phyloP scores from a whole-genome alignment of 2,113 vertebrate genomes.

The Pithys albifrons region DNA sequence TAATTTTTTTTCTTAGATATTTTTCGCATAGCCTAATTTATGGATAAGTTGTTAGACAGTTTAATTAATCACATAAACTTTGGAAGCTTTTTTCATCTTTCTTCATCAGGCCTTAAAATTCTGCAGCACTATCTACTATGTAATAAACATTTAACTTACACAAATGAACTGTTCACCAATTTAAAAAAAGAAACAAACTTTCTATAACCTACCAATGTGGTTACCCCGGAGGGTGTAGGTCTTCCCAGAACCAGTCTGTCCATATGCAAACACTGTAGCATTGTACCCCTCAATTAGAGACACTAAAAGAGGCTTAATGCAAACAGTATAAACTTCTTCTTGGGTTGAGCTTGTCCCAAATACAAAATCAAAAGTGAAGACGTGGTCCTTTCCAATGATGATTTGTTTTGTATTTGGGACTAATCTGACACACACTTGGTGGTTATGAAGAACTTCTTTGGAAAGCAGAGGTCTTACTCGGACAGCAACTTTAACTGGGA shows the following conservation, averaged over 20 bases:
- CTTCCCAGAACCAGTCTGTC: conserved; percentile 94
- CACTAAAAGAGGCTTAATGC: conserved; percentile 83
- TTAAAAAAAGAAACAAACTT: not conserved
- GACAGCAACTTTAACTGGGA: conserved; percentile 86
- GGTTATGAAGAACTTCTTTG: conserved; percentile 84
- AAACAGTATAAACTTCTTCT: conserved; percentile 83
- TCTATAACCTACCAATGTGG: conserved; percentile 76
- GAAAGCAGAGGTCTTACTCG: conserved; percentile 88
- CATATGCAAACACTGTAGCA: conserved; percentile 90
- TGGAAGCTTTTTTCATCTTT: not conserved
- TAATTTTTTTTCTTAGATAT: not conserved
- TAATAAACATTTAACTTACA: not conserved
- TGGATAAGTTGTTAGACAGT: not conserved
- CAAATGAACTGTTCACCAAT: not conserved
- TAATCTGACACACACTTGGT: conserved; percentile 83
- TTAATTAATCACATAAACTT: not conserved
- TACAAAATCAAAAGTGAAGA: conserved; percentile 88
- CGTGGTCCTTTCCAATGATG: conserved; percentile 81
- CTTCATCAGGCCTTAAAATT: not conserved
- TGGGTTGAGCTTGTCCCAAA: conserved; percentile 86
- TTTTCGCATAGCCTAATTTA: not conserved
- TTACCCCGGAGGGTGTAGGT: conserved; percentile 88
- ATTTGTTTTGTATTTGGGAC: conserved; percentile 82
- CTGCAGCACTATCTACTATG: not conserved
- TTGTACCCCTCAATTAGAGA: conserved; percentile 86